Conservation (phyloP, 2,797 vertebrate species). For the Oryzias sinensis region DNA sequence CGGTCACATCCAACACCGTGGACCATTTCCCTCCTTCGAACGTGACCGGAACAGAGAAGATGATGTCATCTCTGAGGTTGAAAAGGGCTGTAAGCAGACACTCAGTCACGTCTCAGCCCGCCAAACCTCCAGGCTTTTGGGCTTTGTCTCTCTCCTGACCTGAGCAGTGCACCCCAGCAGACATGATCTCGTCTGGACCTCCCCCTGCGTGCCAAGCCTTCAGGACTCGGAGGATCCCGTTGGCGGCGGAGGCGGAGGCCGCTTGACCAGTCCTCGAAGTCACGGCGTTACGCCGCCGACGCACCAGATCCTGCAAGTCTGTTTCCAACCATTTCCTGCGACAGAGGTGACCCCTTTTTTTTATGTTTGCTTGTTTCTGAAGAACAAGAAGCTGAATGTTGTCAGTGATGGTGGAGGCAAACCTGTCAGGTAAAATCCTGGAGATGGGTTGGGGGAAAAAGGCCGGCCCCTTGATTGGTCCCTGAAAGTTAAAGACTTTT, state of each 20-base stretch:
- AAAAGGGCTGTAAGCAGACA: slow-evolving; percentile 72
- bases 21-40: slow-evolving; percentile 82
- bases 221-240: slow-evolving; percentile 77
- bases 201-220: slow-evolving; percentile 81
- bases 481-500: slow-evolving; percentile 79
- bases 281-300: slow-evolving; percentile 40
- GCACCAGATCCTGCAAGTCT: slow-evolving; percentile 72
- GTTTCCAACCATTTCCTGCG: slow-evolving; percentile 81
- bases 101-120: not conserved
- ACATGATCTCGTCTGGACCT: slow-evolving; percentile 73
- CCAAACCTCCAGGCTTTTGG: not conserved
- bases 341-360: not conserved
- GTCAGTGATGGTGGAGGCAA: no score
- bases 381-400: no score
- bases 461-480: slow-evolving; percentile 82
- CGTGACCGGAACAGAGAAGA: slow-evolving; percentile 86
- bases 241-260: slow-evolving; percentile 73
- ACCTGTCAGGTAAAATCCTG: slow-evolving; percentile 81
- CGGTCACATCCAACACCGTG: slow-evolving; percentile 63
- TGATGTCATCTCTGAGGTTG: slow-evolving; percentile 77
- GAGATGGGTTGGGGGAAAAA: slow-evolving; percentile 74
- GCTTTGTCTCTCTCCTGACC: slow-evolving; percentile 63
- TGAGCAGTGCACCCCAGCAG: slow-evolving; percentile 81
- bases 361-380: no score
- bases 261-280: slow-evolving; percentile 41